Base-by-base conservation (phyloP, 2,113 vertebrate genomes). In the Climacteris rufus region DNA sequence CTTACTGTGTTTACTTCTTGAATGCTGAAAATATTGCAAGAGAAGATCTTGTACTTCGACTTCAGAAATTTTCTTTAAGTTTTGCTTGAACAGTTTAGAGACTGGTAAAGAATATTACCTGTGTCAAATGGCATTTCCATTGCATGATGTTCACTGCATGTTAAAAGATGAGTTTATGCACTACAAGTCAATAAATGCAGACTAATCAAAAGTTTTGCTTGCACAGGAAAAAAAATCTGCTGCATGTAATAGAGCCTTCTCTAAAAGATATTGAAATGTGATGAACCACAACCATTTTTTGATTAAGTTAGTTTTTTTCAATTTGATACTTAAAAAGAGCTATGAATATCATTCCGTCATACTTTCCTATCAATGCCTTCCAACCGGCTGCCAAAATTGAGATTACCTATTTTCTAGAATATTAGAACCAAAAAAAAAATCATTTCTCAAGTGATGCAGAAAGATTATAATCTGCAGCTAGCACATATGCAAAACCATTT, bases 301-400 rank as follows among this genome's bases (percentile, higher is more conserved):
- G 83, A 97, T 98, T 96, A 96, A 97, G 78, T 80, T 53, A 90
- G n/a, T 40, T 96, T 97, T 98, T 98, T 98, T 97, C 98, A 97
- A 97, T 98, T 98, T 97, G 87, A 81, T 94, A 92, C 91, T 98
- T 98, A 96, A 96, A 97, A 97, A 91, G 80, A 96, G 65, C 93
- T 97, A 94, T 98, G 97, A 98, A 98, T 98, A 97, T 97, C 11
- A 17, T 97, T 98, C 95, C 53, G 78, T 97, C 94, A 85, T 87
- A 96, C 56, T 95, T 80, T 87, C 94, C 96, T 97, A 97, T 96
- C 97, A 97, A 6, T 90, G 93, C 70, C 24, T 81, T 96, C 97
- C 95, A 95, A 97, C 87, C 93, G 83, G 89, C 84, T 89, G 68
- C 87, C 77, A 91, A 96, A 89, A 76, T 89, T 1, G 53, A 95